Evolutionary conservation across 37 sponge, comb jelly and placozoan species (phyloP), one percentile per base, ranked within the genome.

Genomic region (Spongilla lacustris): DNA sequence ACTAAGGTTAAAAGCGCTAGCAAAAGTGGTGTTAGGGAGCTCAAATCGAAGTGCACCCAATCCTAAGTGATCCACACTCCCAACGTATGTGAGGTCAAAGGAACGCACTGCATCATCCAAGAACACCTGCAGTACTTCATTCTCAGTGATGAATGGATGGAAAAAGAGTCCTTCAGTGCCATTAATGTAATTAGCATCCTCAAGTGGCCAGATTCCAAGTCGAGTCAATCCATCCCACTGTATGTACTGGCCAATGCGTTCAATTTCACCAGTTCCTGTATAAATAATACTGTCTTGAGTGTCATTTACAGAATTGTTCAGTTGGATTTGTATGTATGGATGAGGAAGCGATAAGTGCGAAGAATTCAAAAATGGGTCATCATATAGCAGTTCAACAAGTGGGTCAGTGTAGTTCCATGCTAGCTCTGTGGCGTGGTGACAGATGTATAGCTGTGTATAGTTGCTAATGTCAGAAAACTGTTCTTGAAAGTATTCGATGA

Each of bases 131-230:
- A 96, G 87, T 36, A 35, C 33, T n/a, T 93, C 92, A 35, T 83
- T 86, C 74, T 89, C 67, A 21, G 89, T 71, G 25, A 96, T 73
- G 32, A 74, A 41, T 0, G 96, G 96, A 11, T 79, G 88, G 78
- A 91, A 96, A 85, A 96, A 88, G 29, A 96, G 76, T 48, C 96
- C 96, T 73, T 96, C 96, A 0, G 94, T 96, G 2, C 96, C 93
- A 68, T 88, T 90, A 36, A 96, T 76, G 36, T 67, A 26, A 66
- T 92, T 86, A 4, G 93, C 93, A 34, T 48, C 67, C 5, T 67
- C 82, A 50, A 81, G 90, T 25, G 85, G 67, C 87, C 91, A 83
- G 46, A 81, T 75, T 58, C 66, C 74, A 50, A 91, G 78, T 0
- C 6, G 50, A 26, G 48, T 50, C 31, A 49, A 10, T 12, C 94